Conservation (phyloP, 2,797 vertebrate species). For the Typhlichthys eigenmanni region DNA sequence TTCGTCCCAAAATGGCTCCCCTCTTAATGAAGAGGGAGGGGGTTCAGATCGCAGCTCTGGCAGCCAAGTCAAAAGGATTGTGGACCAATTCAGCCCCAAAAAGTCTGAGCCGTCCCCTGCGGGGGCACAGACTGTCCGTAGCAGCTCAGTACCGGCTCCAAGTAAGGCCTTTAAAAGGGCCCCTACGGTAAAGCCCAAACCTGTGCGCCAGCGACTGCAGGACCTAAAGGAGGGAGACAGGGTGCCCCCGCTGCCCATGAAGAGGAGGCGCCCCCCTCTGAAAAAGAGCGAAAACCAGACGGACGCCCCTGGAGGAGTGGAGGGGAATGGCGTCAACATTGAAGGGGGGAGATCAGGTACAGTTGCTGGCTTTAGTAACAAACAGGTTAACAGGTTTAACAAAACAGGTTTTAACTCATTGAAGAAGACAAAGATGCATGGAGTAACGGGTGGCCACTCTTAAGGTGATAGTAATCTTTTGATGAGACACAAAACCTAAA, state of each 20-base stretch:
- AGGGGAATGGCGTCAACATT: constrained; percentile 18
- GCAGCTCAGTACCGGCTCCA: accelerated
- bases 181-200: constrained; percentile 68
- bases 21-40: constrained; percentile 20
- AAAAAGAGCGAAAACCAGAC: constrained; percentile 10
- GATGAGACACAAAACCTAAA: too few relatives aligned
- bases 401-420: too few relatives aligned
- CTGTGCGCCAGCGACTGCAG: not conserved
- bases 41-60: constrained; percentile 6
- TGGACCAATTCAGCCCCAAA: constrained; percentile 67
- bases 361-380: not conserved
- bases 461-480: too few relatives aligned
- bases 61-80: constrained; percentile 75
- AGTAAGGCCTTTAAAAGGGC: constrained; percentile 37
- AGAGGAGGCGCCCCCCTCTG: constrained; percentile 51
- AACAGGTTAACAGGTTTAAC: too few relatives aligned
- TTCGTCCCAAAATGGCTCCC: not conserved
- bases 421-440: too few relatives aligned
- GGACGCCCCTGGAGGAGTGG: constrained; percentile 7
- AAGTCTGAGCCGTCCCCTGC: not conserved
- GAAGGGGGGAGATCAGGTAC: constrained; percentile 73
- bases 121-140: constrained; percentile 16
- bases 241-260: constrained; percentile 71
- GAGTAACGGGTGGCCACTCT: too few relatives aligned
- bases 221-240: constrained; percentile 9